Percentiles rank a stretch among this genome's conserved stretches.
These are phyloP conservation scores for Cololabis saira DNA, from an alignment of 2,113 vertebrate species.

Conservation along the genomic window DNA sequence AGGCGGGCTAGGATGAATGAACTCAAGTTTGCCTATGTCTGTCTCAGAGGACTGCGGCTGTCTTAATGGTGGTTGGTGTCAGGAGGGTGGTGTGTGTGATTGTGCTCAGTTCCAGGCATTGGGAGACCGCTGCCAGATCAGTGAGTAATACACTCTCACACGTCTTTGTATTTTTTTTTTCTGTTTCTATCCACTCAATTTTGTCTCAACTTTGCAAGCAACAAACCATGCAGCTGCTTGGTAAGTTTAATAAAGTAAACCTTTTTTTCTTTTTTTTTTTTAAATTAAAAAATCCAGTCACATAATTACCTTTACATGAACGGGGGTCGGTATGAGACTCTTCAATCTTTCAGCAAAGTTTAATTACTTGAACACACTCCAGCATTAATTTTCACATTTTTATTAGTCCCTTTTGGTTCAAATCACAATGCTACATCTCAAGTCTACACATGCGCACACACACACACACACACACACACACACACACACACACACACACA, in stretches of 20 bases:
- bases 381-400: constrained; percentile 56
- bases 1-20: not conserved
- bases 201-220: constrained; percentile 9
- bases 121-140: constrained; percentile 95
- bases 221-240: constrained; percentile 14
- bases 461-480: not conserved
- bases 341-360: constrained; percentile 61
- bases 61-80: constrained; percentile 97
- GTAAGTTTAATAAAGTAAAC: constrained; percentile 2
- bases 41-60: constrained; percentile 85
- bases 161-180: constrained; percentile 13
- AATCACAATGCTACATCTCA: constrained; percentile 2
- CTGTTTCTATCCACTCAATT: constrained; percentile 20
- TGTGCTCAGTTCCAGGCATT: constrained; percentile 96
- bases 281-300: constrained; percentile 36
- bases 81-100: constrained; percentile 90
- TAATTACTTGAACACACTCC: constrained; percentile 57
- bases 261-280: not conserved
- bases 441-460: constrained; percentile 4
- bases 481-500: not conserved
- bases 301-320: constrained; percentile 16
- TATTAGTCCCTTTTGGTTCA: constrained; percentile 20
- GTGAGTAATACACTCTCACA: constrained; percentile 81
- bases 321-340: constrained; percentile 20
- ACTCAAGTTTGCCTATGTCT: constrained; percentile 29